Base-by-base conservation (phyloP, 2,113 vertebrate species). In the Pitta sordida region DNA sequence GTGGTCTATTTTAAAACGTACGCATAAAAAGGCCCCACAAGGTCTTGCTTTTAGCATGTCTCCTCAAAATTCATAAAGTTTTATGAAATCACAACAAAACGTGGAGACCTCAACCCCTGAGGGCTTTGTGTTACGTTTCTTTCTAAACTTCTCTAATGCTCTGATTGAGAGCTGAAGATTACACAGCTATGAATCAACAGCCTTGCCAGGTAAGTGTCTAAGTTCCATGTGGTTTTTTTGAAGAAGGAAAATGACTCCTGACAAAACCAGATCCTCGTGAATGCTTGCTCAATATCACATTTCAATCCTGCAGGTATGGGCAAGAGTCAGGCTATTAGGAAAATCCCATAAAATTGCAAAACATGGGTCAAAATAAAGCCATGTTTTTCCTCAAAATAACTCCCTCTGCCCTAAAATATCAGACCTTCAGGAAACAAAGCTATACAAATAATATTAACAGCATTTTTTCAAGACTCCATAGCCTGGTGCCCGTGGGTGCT, bases 341-440 rank as follows among this genome's bases (percentile, higher is more conserved):
- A 86, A 87, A 78, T 62, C 20, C 53, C 62, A 85, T 6, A 56
- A 52, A 91, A 79, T 7, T n/a, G 29, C 37, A 83, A 85, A 93
- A 55, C 0, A 0, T 41, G 11, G 24, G 55, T 85, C 46, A 77
- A 85, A 92, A 81, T 14, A 82, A 58, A 86, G 30, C 13, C 41
- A 41, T 8, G 6, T 23, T 89, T 60, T 93, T 69, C 26, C 26
- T 48, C 51, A 75, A 76, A 71, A 68, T 11, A 74, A 74, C 10
- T 6, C 0, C 7, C 5, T 2, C 3, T 15, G 13, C 21, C 5
- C 8, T 23, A 75, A 71, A 68, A 56, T 32, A 17, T 30, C 1
- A 65, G 36, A 64, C 17, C 18, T 19, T 68, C 37, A 81, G 37
- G 19, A 81, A 30, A 75, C 22, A 73, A 58, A 91, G 29, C 43